Base-by-base conservation (phyloP, 2,888 invertebrate genomes). In the Xestia ashworthii region DNA sequence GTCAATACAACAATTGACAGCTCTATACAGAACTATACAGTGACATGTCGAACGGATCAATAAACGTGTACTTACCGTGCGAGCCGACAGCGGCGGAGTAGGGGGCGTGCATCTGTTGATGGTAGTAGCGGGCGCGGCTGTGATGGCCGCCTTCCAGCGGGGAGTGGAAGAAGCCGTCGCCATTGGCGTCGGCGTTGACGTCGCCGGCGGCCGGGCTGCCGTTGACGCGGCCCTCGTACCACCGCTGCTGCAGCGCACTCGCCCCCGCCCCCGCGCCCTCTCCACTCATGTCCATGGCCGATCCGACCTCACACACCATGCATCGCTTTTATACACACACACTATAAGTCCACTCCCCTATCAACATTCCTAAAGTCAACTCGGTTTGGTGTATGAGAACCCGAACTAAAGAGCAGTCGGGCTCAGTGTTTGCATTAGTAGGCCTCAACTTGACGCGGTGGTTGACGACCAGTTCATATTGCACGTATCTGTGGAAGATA, bases 51-150 rank as follows among this genome's bases (percentile, higher is more conserved):
- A 64, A 74, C 11, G 62, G 41, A 53, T 64, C 14, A 68, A 38
- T 76, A 74, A 41, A 41, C 22, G 11, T 11, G n/a, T 70, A 87
- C 97, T 95, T 88, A 97, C 97, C 97, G 90, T 97, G 97, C 83
- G 97, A 96, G 84, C 96, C 93, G 90, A 97, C 97, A 76, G 97
- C 96, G 78, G 97, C 94, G 80, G 97, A 97, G 92, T 97, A 97
- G 87, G 97, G 97, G 88, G 95, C 95, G 92, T 97, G 97, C 96
- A 97, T 97, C 90, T 97, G 97, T 91, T 97, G 97, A 89, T 97
- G 97, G 95, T 97, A 97, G 94, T 97, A 97, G 80, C 97, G 95
- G 86, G 97, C 96, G 91, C 97, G 94, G 92, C 96, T 95, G 91
- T 97, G 96, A 91, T 97, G 96, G 91, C 95, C 97, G 94, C 96